Conservation (phyloP, 2,797 vertebrate species). For the Caiman crocodilus region DNA sequence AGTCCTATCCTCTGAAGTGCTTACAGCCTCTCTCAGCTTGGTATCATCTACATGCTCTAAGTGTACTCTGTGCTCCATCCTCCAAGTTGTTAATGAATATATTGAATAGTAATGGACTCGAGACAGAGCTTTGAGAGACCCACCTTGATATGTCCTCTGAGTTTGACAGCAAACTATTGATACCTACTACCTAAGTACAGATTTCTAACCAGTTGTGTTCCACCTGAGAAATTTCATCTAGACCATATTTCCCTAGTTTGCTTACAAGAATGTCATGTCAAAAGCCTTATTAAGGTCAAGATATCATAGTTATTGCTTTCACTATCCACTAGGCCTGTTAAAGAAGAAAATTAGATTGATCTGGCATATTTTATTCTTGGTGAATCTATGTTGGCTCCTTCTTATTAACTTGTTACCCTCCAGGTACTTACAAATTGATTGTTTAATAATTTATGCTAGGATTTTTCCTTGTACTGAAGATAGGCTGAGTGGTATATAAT, state of each 20-base stretch:
- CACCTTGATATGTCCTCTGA: background rate
- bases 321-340: background rate
- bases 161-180: background rate
- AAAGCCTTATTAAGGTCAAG: background rate
- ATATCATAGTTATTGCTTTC: background rate
- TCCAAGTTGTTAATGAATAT: background rate
- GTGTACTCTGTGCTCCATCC: background rate
- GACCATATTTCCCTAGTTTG: background rate
- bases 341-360: rapidly evolving
- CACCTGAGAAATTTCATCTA: background rate
- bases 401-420: background rate
- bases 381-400: background rate
- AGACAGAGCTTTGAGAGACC: background rate
- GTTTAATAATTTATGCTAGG: background rate
- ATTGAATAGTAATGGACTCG: background rate
- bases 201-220: background rate
- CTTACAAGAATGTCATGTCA: background rate
- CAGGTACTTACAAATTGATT: background rate
- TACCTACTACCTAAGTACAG: background rate
- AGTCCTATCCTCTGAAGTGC: background rate
- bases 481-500: background rate
- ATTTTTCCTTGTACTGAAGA: background rate
- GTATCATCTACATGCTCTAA: constrained; percentile 13
- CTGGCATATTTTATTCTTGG: background rate
- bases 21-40: background rate